phyloP scores from a whole-genome alignment of 2,113 vertebrate genomes.

The Bubo bubo region DNA sequence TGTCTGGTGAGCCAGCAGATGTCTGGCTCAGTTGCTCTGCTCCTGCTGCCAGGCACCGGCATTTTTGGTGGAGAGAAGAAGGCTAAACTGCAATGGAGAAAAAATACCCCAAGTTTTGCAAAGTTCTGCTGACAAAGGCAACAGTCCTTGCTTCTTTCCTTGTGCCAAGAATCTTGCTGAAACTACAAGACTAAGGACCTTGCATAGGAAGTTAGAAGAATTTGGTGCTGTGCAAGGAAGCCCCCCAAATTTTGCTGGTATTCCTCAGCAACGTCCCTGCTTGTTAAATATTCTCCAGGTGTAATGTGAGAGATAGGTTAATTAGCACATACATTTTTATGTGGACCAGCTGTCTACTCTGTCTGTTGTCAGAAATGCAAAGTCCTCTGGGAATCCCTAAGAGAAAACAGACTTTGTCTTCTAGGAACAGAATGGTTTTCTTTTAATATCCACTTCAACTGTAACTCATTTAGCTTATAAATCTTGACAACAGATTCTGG shows the following conservation, averaged over 20 bases:
- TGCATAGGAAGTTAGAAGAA: not conserved
- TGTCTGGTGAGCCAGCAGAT: not conserved
- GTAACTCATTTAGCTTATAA: conserved; percentile 15
- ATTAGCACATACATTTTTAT: not conserved
- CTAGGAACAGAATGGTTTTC: conserved; percentile 41
- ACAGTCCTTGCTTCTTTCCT: not conserved
- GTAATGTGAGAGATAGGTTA: not conserved
- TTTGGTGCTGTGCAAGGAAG: not conserved
- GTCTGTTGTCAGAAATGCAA: conserved; percentile 17
- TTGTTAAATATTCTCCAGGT: not conserved
- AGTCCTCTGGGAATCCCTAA: conserved; percentile 19
- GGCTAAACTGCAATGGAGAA: not conserved
- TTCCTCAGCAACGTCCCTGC: not conserved
- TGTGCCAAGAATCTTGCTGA: not conserved
- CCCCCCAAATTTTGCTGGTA: not conserved
- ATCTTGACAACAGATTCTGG: conserved; percentile 17
- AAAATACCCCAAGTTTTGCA: not conserved
- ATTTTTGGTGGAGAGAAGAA: not conserved
- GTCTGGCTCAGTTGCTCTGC: not conserved
- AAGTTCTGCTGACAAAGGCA: not conserved
- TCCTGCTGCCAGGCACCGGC: not conserved
- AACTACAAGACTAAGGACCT: not conserved
- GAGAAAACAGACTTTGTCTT: conserved; percentile 42
- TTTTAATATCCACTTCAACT: conserved; percentile 29
- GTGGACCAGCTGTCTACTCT: conserved; percentile 46